phyloP scores from a whole-genome alignment of 2,797 vertebrate species.

The Phylloscopus collybita region DNA sequence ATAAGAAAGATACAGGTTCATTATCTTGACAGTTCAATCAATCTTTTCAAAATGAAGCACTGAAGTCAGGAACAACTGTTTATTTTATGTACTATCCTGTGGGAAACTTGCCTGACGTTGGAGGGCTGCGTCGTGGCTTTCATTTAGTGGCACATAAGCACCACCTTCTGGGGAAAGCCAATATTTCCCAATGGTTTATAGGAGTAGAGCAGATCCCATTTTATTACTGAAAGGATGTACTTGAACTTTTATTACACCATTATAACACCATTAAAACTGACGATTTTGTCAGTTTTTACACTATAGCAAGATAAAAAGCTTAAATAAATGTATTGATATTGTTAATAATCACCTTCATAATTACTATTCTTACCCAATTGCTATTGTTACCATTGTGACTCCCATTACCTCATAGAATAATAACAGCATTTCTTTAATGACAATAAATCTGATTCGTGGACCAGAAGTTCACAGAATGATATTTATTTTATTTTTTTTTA shows the following conservation, averaged over 20 bases:
- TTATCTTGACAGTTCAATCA: background rate
- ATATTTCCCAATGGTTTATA: background rate
- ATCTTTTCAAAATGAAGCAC: background rate
- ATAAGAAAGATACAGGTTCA: background rate
- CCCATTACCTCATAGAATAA: background rate
- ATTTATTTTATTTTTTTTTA: background rate
- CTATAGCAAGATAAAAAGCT: background rate
- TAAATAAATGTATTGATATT: background rate
- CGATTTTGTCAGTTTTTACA: background rate
- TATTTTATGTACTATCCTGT: background rate
- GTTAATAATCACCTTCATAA: background rate
- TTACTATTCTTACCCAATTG: background rate
- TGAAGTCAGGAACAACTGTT: background rate
- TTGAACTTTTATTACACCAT: background rate
- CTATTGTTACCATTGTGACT: background rate
- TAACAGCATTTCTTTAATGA: background rate
- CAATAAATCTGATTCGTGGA: background rate
- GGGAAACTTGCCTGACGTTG: background rate
- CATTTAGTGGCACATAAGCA: conserved; percentile 51
- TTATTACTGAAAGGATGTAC: background rate
- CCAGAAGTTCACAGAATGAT: background rate
- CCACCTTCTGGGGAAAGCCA: conserved; percentile 71
- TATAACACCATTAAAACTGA: too few relatives aligned
- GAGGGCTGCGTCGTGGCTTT: accelerated
- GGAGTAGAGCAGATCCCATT: accelerated